Evolutionary conservation across 2,888 invertebrate genomes (phyloP).

Genomic region (Polylopha cassiicola): DNA sequence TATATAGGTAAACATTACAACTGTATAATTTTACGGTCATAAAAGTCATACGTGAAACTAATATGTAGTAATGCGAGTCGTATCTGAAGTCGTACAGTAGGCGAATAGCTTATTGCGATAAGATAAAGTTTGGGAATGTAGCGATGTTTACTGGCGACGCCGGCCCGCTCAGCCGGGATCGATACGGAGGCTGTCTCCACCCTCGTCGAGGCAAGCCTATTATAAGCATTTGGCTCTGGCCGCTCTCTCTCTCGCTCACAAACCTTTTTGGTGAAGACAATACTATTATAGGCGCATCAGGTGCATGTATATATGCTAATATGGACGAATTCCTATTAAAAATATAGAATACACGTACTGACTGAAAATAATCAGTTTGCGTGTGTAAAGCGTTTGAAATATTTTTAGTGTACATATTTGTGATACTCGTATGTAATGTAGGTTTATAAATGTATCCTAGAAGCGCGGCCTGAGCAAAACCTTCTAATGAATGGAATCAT

Average conservation of each 20-base stretch:
- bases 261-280: conserved; percentile 18
- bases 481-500: too few species aligned
- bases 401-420: too few species aligned
- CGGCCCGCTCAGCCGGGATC: conserved; percentile 51
- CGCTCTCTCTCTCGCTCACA: conserved; percentile 24
- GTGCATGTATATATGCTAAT: conserved; percentile 6
- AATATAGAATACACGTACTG: too few species aligned
- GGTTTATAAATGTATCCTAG: too few species aligned
- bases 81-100: too few species aligned
- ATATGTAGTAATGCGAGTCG: conserved; percentile 19
- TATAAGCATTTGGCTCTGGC: conserved; percentile 22
- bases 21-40: neutral
- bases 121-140: conserved; percentile 36
- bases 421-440: too few species aligned
- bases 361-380: too few species aligned
- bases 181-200: conserved; percentile 62
- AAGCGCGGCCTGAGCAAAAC: too few species aligned
- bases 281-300: conserved; percentile 11
- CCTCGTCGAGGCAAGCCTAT: conserved; percentile 34
- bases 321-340: too few species aligned
- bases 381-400: too few species aligned
- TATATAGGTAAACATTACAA: conserved; percentile 8
- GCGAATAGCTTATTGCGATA: conserved; percentile 16
- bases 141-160: conserved; percentile 35
- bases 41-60: conserved; percentile 18